A percentile compares a stretch with the other conserved stretches of the same genome.
phyloP scores from a whole-genome alignment of 2,113 vertebrate species.

The Riparia riparia region DNA sequence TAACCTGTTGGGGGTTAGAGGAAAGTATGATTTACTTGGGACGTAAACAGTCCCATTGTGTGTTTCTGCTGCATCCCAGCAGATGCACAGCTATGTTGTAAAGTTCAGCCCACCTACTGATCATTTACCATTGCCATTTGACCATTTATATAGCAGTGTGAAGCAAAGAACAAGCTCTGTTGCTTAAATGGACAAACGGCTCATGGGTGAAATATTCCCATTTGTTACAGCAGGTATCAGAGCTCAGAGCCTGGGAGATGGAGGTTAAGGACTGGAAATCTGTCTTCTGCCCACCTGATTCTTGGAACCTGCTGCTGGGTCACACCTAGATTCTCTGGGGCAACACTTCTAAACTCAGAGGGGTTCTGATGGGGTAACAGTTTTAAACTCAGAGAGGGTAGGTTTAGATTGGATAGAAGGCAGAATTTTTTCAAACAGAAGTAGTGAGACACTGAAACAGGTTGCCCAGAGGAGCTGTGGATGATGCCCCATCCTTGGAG shows the following conservation, averaged over 20 bases:
- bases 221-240: background rate
- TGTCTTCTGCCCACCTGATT: background rate
- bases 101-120: background rate
- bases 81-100: background rate
- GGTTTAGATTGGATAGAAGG: background rate
- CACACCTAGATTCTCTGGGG: background rate
- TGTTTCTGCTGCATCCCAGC: background rate
- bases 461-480: background rate
- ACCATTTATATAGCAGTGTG: background rate
- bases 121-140: background rate
- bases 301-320: background rate
- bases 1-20: background rate
- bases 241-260: background rate
- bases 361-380: background rate
- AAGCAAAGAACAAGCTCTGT: background rate
- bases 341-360: background rate
- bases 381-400: background rate
- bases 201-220: background rate
- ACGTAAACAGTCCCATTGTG: background rate
- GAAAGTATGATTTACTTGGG: background rate
- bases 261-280: background rate
- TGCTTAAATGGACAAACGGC: background rate
- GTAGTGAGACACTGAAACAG: background rate
- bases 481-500: background rate
- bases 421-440: background rate